phyloP scores from a whole-genome alignment of 2,888 invertebrate species.

The Pristionchus maxplancki region DNA sequence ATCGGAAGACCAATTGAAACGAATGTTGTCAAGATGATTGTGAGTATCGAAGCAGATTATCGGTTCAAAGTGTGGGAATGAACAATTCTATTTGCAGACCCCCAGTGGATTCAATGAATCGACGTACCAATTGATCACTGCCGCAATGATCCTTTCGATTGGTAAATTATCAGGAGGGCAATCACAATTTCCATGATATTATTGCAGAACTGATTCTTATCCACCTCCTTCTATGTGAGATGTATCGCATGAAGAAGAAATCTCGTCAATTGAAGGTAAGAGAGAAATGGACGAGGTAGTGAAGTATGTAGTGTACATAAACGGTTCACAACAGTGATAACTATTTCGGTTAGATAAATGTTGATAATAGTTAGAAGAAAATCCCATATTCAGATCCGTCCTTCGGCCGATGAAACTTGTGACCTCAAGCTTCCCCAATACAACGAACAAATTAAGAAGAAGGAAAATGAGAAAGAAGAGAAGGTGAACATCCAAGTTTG shows the following conservation, averaged over 20 bases:
- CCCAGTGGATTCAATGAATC: neutral
- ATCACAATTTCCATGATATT: neutral
- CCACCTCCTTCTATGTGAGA: neutral
- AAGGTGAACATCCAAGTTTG: neutral
- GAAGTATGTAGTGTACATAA: neutral
- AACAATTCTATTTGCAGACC: neutral
- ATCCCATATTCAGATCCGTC: neutral
- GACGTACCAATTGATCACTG: neutral
- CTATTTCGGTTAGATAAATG: no score
- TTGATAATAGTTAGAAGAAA: no score
- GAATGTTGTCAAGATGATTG: neutral
- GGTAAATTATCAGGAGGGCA: neutral
- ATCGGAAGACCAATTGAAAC: neutral
- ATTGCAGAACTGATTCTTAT: neutral
- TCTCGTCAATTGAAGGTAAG: neutral
- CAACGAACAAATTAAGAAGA: neutral
- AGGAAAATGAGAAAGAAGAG: neutral
- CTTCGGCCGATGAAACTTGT: neutral
- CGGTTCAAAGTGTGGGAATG: no score
- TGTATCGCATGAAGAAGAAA: neutral
- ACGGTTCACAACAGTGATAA: no score
- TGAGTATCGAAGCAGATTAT: neutral
- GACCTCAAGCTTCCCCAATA: neutral
- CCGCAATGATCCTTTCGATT: neutral
- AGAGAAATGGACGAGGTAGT: neutral